Evolutionary conservation across 2,113 vertebrate genomes (phyloP).

Genomic region (Hemiscyllium ocellatum): DNA sequence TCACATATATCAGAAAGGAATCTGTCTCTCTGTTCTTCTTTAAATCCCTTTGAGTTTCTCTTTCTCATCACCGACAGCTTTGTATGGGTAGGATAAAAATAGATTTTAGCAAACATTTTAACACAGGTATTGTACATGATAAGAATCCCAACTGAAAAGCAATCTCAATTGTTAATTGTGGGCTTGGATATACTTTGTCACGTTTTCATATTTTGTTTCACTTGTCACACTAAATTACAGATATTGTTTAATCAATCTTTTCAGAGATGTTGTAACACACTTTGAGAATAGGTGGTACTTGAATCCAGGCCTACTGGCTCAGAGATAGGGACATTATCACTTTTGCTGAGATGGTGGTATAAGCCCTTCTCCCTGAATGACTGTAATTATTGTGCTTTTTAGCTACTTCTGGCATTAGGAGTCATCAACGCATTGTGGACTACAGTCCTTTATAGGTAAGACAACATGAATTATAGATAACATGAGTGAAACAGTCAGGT

Average conservation of each 20-base stretch:
- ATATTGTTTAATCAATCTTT: no score
- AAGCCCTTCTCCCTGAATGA: background rate
- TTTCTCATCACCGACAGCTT: background rate
- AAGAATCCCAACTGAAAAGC: background rate
- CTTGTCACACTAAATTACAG: background rate
- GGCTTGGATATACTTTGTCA: background rate
- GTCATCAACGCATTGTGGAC: background rate
- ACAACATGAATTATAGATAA: background rate
- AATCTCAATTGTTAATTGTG: background rate
- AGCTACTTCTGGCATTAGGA: background rate
- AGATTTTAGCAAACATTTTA: background rate
- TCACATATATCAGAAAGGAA: background rate
- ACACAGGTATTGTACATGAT: background rate
- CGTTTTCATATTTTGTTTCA: background rate
- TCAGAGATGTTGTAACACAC: no score
- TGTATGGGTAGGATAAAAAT: background rate
- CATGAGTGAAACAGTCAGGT: background rate
- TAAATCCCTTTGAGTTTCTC: background rate
- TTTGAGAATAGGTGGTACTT: no score
- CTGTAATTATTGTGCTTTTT: background rate
- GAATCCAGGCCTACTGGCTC: no score
- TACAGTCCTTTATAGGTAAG: background rate
- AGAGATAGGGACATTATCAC: no score
- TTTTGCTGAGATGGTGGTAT: background rate
- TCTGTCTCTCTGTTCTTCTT: background rate